These are phyloP conservation scores for Scomber colias DNA, from an alignment of 2,113 vertebrate genomes.

Conservation along the genomic window DNA sequence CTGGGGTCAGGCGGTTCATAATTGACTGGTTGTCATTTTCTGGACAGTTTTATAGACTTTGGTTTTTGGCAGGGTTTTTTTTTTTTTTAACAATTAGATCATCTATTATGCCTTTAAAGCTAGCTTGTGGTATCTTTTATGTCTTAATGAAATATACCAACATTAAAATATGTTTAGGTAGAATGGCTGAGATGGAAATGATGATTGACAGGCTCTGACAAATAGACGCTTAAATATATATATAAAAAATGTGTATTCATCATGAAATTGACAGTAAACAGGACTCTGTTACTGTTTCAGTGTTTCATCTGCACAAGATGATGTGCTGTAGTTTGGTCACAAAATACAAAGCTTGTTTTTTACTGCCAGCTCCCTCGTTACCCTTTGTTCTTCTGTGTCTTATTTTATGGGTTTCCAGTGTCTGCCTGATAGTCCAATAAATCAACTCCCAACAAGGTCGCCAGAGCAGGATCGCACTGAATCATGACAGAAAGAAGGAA, in stretches of 20 bases:
- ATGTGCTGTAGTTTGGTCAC: not conserved
- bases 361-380: not conserved
- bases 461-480: slow-evolving; percentile 27
- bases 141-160: not conserved
- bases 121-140: not conserved
- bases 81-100: not conserved
- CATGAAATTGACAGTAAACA: too few species aligned
- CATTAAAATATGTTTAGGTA: not conserved
- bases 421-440: slow-evolving; percentile 22
- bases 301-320: not conserved
- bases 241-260: too few species aligned
- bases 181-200: not conserved
- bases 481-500: slow-evolving; percentile 22
- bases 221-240: not conserved
- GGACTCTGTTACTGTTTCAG: not conserved
- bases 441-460: slow-evolving; percentile 13
- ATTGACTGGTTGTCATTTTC: not conserved
- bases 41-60: slow-evolving; percentile 3
- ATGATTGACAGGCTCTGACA: not conserved
- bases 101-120: not conserved
- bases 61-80: not conserved
- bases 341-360: slow-evolving; percentile 17
- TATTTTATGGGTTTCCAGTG: slow-evolving; percentile 22
- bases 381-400: slow-evolving; percentile 16
- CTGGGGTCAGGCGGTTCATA: slow-evolving; percentile 30